Conservation (phyloP, 2,113 vertebrate genomes). For the mouse (Mus musculus) region DNA sequence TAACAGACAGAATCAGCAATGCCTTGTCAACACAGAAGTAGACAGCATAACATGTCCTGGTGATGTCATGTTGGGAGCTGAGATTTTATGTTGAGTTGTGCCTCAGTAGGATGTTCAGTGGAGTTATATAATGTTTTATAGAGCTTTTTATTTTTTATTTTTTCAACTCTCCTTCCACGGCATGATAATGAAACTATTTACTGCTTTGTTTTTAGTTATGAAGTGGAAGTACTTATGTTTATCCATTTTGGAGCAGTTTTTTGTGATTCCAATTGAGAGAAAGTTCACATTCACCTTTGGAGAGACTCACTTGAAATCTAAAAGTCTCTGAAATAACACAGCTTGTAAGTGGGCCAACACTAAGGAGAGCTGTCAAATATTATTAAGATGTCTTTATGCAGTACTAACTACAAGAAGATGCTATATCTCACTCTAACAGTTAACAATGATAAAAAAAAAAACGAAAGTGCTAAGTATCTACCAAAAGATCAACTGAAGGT, state of each 20-base stretch:
- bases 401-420: not conserved
- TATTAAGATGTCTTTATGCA: not conserved
- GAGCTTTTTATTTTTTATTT: not conserved
- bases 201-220: not conserved
- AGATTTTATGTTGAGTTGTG: not conserved
- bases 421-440: not conserved
- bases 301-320: not conserved
- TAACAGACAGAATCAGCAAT: not conserved
- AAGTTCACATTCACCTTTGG: not conserved
- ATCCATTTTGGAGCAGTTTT: not conserved
- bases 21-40: not conserved
- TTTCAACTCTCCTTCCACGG: not conserved
- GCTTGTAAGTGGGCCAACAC: not conserved
- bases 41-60: fast-evolving
- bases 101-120: not conserved
- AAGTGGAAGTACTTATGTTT: not conserved
- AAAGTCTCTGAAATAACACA: not conserved
- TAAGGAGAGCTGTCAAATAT: not conserved
- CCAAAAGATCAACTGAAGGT: not conserved
- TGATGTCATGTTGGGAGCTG: not conserved
- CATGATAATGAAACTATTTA: not conserved
- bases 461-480: not conserved
- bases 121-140: not conserved
- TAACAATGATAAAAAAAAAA: not conserved
- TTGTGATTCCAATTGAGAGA: not conserved